Percentiles rank a stretch among this genome's conserved stretches.
These are phyloP conservation scores for Drepana arcuata DNA, from an alignment of 1,140 invertebrate species.

Conservation along the genomic window DNA sequence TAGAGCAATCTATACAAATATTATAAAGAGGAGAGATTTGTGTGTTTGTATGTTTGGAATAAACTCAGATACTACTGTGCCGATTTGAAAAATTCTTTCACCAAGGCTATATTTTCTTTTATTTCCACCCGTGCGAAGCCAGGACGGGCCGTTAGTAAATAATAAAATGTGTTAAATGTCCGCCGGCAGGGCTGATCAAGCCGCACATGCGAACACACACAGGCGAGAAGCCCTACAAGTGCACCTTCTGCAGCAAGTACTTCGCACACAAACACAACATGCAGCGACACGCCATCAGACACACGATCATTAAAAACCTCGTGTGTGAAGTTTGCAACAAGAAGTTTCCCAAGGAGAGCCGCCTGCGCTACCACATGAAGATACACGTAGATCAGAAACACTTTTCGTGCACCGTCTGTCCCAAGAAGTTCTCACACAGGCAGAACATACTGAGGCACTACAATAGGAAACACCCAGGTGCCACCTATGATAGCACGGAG, in stretches of 20 bases:
- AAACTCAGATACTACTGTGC: no score
- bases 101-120: no score
- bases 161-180: no score
- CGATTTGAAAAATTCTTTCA: no score
- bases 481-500: slow-evolving; percentile 21
- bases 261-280: slow-evolving; percentile 89
- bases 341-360: slow-evolving; percentile 81
- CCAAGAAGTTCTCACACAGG: slow-evolving; percentile 89
- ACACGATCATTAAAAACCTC: slow-evolving; percentile 86
- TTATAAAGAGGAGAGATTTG: no score
- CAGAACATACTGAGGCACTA: slow-evolving; percentile 46
- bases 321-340: slow-evolving; percentile 90
- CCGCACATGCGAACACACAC: slow-evolving; percentile 88
- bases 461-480: slow-evolving; percentile 34
- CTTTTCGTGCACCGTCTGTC: slow-evolving; percentile 91
- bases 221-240: slow-evolving; percentile 90
- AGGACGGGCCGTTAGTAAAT: no score
- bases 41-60: no score
- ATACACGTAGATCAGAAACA: slow-evolving; percentile 87
- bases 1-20: no score
- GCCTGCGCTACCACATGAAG: slow-evolving; percentile 86
- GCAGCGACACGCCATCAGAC: slow-evolving; percentile 84
- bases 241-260: slow-evolving; percentile 83
- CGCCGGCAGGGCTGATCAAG: slow-evolving; percentile 82
- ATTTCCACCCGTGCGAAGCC: no score